Evolutionary conservation across 2,888 invertebrate species (phyloP).

Genomic region (Lasioglossum lativentre): DNA sequence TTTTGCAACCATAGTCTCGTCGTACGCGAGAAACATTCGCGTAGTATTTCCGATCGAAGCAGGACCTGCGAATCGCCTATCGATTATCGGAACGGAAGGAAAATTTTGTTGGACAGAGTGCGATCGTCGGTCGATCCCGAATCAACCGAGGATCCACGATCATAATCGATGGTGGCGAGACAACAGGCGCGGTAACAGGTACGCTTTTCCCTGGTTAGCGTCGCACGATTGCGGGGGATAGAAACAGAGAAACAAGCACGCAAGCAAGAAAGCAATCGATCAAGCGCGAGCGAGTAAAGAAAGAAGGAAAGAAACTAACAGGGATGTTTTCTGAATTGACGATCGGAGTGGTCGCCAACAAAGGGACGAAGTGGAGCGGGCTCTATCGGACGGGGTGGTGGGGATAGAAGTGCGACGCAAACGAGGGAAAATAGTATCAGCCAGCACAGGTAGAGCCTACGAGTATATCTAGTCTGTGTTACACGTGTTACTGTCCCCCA

Average conservation of each 20-base stretch:
- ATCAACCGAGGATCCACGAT: slow-evolving; percentile 30
- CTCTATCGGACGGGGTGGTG: neutral
- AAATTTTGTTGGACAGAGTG: neutral
- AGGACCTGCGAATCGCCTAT: neutral
- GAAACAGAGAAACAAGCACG: neutral
- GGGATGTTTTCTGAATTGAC: neutral
- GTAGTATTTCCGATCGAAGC: neutral
- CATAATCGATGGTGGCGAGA: neutral
- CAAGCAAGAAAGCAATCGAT: neutral
- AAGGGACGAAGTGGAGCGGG: neutral
- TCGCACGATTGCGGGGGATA: slow-evolving; percentile 30
- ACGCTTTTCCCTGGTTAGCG: slow-evolving; percentile 27
- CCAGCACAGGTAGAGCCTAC: slow-evolving; percentile 28
- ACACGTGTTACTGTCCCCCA: slow-evolving; percentile 60
- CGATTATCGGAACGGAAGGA: neutral
- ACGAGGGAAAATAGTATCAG: neutral
- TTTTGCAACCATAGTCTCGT: neutral
- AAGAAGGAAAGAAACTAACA: neutral
- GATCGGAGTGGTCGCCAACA: slow-evolving; percentile 12
- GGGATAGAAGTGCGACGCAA: neutral
- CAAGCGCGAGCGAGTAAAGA: neutral
- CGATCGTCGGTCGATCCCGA: slow-evolving; percentile 7
- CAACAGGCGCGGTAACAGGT: slow-evolving; percentile 5
- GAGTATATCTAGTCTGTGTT: slow-evolving; percentile 50
- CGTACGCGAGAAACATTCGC: neutral